Percentiles rank a stretch among this genome's conserved stretches.
Conservation (phyloP, 2,888 invertebrate species). For the Apoda limacodes region DNA sequence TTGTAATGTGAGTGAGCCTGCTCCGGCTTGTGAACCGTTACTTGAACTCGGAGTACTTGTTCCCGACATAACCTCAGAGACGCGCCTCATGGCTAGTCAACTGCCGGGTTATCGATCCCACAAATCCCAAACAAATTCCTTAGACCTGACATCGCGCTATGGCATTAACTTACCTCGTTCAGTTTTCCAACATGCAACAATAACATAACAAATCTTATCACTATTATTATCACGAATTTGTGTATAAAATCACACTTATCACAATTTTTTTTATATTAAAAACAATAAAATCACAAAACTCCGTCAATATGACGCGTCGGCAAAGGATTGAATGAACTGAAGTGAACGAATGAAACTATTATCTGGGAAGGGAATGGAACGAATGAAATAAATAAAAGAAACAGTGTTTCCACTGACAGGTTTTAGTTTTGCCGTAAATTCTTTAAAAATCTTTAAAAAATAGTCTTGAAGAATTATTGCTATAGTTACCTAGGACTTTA, state of each 20-base stretch:
- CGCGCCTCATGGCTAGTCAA: conserved; percentile 67
- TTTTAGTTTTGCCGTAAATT: no score
- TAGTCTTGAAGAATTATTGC: no score
- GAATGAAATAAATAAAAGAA: no score
- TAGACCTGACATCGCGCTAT: conserved; percentile 26
- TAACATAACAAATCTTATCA: conserved; percentile 65
- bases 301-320: conserved; percentile 63
- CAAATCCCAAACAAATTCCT: conserved; percentile 61
- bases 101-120: conserved; percentile 67
- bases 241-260: conserved; percentile 68
- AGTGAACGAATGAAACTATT: no score
- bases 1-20: conserved; percentile 50
- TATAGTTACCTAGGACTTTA: no score
- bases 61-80: conserved; percentile 66
- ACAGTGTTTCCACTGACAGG: no score
- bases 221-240: conserved; percentile 63
- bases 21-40: conserved; percentile 57
- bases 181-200: conserved; percentile 54
- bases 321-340: no score
- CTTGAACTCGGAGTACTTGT: conserved; percentile 62
- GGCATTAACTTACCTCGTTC: conserved; percentile 50
- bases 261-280: conserved; percentile 64
- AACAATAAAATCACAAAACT: conserved; percentile 61
- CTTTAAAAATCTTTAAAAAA: no score
- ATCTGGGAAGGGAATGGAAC: no score